phyloP scores from a whole-genome alignment of 2,113 vertebrate species.

The Anarhynchus alexandrinus region DNA sequence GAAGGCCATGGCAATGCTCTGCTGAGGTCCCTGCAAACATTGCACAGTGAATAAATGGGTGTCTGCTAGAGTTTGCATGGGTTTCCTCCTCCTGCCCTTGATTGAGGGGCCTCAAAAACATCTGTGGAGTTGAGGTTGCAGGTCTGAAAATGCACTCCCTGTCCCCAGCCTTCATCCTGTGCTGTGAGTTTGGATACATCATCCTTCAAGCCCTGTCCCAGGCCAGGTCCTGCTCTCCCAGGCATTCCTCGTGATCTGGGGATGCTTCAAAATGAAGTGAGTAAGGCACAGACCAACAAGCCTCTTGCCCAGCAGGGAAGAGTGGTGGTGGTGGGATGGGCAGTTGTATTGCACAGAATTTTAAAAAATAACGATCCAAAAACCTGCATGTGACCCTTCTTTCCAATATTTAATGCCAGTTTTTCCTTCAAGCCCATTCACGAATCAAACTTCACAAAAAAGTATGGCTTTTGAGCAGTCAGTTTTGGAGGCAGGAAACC shows the following conservation, averaged over 20 bases:
- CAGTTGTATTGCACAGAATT: neutral
- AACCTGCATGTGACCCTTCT: neutral
- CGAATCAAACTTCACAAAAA: neutral
- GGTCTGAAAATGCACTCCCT: neutral
- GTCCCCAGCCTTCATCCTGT: neutral
- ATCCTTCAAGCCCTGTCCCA: neutral
- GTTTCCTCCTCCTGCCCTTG: neutral
- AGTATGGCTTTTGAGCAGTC: neutral
- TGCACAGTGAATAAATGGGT: neutral
- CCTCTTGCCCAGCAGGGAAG: neutral
- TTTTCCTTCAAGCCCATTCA: neutral
- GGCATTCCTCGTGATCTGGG: accelerated
- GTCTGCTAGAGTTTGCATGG: neutral
- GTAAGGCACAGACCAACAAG: neutral
- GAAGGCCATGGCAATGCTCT: accelerated
- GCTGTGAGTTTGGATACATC: neutral
- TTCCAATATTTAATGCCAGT: neutral
- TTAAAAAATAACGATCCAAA: neutral
- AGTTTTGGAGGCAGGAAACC: neutral
- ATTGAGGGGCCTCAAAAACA: neutral
- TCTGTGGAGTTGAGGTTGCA: neutral
- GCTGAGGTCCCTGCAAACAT: too few species aligned
- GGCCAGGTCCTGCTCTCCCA: neutral
- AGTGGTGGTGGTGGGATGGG: neutral
- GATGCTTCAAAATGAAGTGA: neutral